A percentile compares a stretch with the other conserved stretches of the same genome.
Conservation (phyloP, 2,113 vertebrate species). For the Rhipidura dahli region DNA sequence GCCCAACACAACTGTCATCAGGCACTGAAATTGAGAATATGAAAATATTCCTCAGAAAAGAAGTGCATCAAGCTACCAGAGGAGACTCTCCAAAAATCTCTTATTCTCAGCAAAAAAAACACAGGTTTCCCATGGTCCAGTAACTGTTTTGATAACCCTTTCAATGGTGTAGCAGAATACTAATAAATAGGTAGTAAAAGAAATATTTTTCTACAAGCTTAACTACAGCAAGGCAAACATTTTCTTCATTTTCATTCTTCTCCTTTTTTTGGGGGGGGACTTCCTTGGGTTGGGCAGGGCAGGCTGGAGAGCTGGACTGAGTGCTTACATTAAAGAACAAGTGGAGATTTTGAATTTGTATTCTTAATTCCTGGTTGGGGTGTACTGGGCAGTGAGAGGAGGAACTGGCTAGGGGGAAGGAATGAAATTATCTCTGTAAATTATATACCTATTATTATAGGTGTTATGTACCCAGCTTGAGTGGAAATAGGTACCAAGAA, state of each 20-base stretch:
- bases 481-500: background rate
- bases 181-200: background rate
- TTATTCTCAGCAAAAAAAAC: background rate
- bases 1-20: accelerated
- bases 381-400: background rate
- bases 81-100: background rate
- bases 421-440: background rate
- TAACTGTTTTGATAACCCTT: background rate
- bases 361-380: background rate
- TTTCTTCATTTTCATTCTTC: background rate
- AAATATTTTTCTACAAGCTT: background rate
- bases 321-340: background rate
- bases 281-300: background rate
- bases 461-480: background rate
- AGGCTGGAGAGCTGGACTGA: background rate
- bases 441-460: too few relatives aligned
- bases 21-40: background rate
- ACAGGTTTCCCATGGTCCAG: background rate
- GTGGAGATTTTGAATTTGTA: background rate
- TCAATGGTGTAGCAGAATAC: background rate
- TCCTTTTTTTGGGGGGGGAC: too few relatives aligned
- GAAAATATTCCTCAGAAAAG: background rate
- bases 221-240: background rate
- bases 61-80: background rate
- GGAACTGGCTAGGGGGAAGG: background rate